These are phyloP conservation scores for Scatophagus argus DNA, from an alignment of 2,113 vertebrate species.

Conservation along the genomic window DNA sequence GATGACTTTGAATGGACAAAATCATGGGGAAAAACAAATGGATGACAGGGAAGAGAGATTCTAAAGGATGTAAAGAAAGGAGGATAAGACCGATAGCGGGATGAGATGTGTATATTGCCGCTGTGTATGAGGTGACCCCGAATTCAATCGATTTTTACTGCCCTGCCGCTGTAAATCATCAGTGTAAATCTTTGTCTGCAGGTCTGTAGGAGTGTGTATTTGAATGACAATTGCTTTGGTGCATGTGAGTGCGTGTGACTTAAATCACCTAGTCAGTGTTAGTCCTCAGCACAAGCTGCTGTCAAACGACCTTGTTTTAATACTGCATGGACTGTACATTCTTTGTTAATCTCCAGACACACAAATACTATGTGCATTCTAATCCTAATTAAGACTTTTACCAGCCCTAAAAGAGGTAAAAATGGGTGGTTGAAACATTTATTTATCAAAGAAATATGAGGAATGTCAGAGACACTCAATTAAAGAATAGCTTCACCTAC, in stretches of 20 bases:
- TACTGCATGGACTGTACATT: background rate
- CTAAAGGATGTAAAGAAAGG: slow-evolving; percentile 31
- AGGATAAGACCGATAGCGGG: slow-evolving; percentile 24
- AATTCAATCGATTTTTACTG: slow-evolving; percentile 68
- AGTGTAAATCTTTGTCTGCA: background rate
- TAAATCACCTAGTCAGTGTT: slow-evolving; percentile 15
- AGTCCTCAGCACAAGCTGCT: slow-evolving; percentile 1
- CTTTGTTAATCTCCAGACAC: background rate
- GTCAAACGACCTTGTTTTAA: slow-evolving; percentile 39
- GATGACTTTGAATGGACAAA: background rate
- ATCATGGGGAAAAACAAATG: background rate
- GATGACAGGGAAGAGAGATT: slow-evolving; percentile 22
- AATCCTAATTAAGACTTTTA: no score
- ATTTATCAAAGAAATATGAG: background rate
- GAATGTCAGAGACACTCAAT: background rate
- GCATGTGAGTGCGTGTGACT: background rate
- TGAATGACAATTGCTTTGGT: slow-evolving; percentile 16
- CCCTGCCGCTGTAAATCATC: slow-evolving; percentile 69
- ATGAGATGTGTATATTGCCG: slow-evolving; percentile 38
- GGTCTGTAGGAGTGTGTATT: slow-evolving; percentile 21
- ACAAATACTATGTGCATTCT: background rate
- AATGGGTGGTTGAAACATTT: no score
- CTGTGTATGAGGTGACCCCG: slow-evolving; percentile 67
- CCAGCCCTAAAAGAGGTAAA: no score
- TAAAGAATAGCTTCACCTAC: background rate